phyloP scores from a whole-genome alignment of 2,113 vertebrate species.

The Psophia crepitans region DNA sequence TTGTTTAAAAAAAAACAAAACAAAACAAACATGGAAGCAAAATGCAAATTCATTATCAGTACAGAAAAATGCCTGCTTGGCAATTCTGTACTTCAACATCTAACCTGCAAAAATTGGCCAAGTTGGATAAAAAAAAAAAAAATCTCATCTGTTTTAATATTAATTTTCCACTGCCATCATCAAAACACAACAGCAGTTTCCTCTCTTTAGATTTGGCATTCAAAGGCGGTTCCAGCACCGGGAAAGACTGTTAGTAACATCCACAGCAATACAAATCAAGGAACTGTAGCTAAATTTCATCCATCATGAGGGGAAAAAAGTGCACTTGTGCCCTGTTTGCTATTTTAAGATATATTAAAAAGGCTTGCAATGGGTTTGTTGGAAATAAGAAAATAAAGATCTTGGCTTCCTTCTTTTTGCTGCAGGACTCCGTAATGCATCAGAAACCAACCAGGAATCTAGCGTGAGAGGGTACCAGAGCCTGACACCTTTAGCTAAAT shows the following conservation, averaged over 20 bases:
- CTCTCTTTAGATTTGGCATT: conserved; percentile 6
- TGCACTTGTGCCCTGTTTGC: background rate
- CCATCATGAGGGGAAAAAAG: background rate
- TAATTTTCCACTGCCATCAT: conserved; percentile 30
- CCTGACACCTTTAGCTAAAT: background rate
- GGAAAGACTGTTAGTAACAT: background rate
- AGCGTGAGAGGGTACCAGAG: accelerated
- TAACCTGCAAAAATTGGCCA: background rate
- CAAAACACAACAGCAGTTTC: background rate
- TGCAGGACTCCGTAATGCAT: background rate
- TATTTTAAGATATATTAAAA: conserved; percentile 24
- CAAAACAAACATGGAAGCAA: conserved; percentile 9
- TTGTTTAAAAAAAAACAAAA: conserved; percentile 21
- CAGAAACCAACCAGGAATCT: background rate
- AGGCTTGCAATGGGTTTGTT: background rate
- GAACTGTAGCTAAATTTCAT: conserved; percentile 20
- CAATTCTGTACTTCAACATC: background rate
- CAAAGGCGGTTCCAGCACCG: background rate
- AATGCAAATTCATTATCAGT: conserved; percentile 10
- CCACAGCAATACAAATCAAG: conserved; percentile 21
- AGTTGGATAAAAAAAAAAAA: background rate
- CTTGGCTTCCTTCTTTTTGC: background rate
- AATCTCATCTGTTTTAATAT: background rate
- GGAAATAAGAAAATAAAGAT: background rate
- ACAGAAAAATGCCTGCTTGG: background rate